Base-by-base conservation (phyloP, 2,888 invertebrate genomes). In the Drosophila cognata region DNA sequence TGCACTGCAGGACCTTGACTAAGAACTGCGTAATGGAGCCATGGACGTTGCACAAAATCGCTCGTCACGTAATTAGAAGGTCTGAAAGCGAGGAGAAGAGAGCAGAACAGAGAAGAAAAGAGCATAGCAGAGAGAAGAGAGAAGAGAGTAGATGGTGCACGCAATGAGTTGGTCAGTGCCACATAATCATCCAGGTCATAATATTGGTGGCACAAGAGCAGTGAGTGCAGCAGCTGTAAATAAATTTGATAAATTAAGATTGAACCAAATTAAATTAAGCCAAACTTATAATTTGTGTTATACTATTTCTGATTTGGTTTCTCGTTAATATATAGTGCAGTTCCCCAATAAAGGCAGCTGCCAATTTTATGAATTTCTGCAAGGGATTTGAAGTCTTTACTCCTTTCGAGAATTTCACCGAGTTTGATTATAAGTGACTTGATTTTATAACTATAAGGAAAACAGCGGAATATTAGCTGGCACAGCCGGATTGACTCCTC, bases 1-100 rank as follows among this genome's bases (percentile, higher is more conserved):
- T 79, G 76, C 71, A 82, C 75, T 76, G 62, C 67, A 68, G 70
- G 80, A 79, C 80, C 76, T 79, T 79, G 66, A 79, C 80, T 60
- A 52, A 35, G 41, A 56, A 64, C 67, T 53, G 53, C 53, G 59
- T 81, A 80, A 78, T 74, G 68, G 68, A 79, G 82, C 53, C 65
- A 61, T 53, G 56, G 75, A 71, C 63, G 71, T 60, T n/a, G 63
- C 68, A 61, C 38, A 46, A 63, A 74, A 64, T 55, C 55, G 64
- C 68, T 70, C 43, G 48, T 62, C 71, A 72, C 70, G 48, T 72
- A 75, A 82, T 82, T 67, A 79, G 56, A 63, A 50, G 46, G 63
- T 53, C 35, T 25, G 38, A 21, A 33, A 13, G 48, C n/a, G 11
- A 46, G 25, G 21, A 21, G 48, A 51, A 7, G 35, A 43, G 21